Conservation (phyloP, 2,113 vertebrate species). For the Chionomys nivalis region DNA sequence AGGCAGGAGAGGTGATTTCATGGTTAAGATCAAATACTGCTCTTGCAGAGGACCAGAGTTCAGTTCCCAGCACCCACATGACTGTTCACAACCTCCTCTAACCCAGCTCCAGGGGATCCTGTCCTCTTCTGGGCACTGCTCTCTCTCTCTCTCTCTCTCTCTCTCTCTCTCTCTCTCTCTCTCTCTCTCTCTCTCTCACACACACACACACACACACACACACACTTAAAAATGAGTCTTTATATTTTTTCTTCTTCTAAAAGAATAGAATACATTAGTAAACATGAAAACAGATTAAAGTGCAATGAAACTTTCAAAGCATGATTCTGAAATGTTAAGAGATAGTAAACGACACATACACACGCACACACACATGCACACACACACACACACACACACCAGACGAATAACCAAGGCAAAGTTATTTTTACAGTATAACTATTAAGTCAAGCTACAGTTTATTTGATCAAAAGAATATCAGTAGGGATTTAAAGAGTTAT, state of each 20-base stretch:
- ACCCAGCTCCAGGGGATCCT: not conserved
- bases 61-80: not conserved
- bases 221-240: not conserved
- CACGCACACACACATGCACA: not conserved
- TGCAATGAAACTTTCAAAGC: constrained; percentile 10
- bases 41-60: not conserved
- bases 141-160: too few relatives aligned
- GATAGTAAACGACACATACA: not conserved
- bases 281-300: not conserved
- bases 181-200: too few relatives aligned
- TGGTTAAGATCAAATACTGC: not conserved
- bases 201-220: not conserved
- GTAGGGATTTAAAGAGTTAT: not conserved
- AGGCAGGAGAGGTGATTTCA: not conserved
- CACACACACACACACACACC: not conserved
- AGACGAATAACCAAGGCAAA: not conserved
- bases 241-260: not conserved
- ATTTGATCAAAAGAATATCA: not conserved
- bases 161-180: too few relatives aligned
- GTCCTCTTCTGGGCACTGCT: not conserved
- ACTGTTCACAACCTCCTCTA: not conserved
- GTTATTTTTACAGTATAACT: not conserved
- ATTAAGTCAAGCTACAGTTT: constrained; percentile 11
- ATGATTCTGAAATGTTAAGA: constrained; percentile 25
- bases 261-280: not conserved